Base-by-base conservation (phyloP, 2,113 vertebrate species). In the rabbit (Oryctolagus cuniculus) region DNA sequence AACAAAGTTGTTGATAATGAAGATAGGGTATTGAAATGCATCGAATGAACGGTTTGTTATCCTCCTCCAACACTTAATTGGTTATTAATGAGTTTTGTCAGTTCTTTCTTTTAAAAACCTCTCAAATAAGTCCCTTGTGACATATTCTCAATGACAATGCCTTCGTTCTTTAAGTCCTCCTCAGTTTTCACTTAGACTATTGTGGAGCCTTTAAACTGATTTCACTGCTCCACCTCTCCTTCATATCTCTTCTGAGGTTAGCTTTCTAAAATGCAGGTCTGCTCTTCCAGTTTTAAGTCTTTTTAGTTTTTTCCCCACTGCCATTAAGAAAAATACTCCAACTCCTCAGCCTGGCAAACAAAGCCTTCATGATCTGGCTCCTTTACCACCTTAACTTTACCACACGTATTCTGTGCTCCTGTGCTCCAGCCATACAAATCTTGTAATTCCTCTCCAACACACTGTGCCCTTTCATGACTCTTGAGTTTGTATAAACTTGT, bases 201-300 rank as follows among this genome's bases (percentile, higher is more conserved):
- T 83, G 58, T 29, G 86, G 5, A 87, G 19, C 64, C 31, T 95
- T 73, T 89, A 89, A 89, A 70, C 31, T 84, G n/a, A 81, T 51
- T 34, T 81, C 75, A 11, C 21, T 67, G 24, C 6, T 7, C 3
- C 11, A 38, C 75, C 9, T 7, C 21, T 61, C 70, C 55, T 78
- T 87, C 67, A 34, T 93, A 49, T 75, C 36, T 84, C 22, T 77
- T 81, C 36, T 77, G 16, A 16, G 17, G 15, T 79, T 83, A 67
- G 67, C n/a, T 86, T 92, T 87, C 31, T 82, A 96, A 94, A 89
- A 91, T 92, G 74, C 44, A 87, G 19, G 82, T 94, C 17, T 29
- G 17, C 31, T 92, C 38, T 38, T 90, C 53, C 0, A 53, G 25
- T 73, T 78, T 29, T 55, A 34, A 51, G 16, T 85, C 27, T 81